Evolutionary conservation across 2,113 vertebrate genomes (phyloP), one percentile per base, ranked within the genome.

Genomic region (Oceanites oceanicus): DNA sequence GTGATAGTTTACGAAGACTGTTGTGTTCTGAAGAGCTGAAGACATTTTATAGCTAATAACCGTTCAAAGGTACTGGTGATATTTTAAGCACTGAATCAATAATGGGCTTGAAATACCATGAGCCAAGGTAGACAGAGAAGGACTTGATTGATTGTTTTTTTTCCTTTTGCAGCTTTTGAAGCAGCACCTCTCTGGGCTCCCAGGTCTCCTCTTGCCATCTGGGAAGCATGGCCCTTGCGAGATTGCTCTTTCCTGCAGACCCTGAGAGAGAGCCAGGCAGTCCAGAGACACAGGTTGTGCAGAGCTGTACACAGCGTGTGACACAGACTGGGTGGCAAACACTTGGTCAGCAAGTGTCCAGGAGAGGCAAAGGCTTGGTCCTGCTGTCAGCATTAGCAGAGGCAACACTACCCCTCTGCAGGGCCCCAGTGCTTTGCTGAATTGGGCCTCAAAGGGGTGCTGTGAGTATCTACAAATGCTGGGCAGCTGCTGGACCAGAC

Each of bases 281-380:
- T 13, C 21, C 4, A 3, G 20, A 44, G n/a, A 42, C 74, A 6
- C 12, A 12, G 9, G 15, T n/a, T 0, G 1, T 27, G 11, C 11
- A 36, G 52, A 34, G 50, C 38, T 42, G 26, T 49, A 19, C 11
- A 2, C 25, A 25, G 45, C 2, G 2, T 15, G 34, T 74, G 25
- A 42, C 67, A 32, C 16, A 14, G 25, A 15, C 26, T 23, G 27
- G 8, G 38, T 52, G 45, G 21, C 62, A 71, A 67, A 44, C 2
- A 2, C 23, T 21, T 25, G 13, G 27, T 78, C 44, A 68, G 22
- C 19, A 34, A 30, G 34, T 27, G 38, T 12, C 16, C 3, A 0
- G 32, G n/a, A 11, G 38, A 47, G 26, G 25, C 25, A 45, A 67
- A 40, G 32, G 10, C 30, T 56, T 32, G 30, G 22, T 87, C 30